These are phyloP conservation scores for Penelope pileata DNA, from an alignment of 2,113 vertebrate species.

Conservation along the genomic window DNA sequence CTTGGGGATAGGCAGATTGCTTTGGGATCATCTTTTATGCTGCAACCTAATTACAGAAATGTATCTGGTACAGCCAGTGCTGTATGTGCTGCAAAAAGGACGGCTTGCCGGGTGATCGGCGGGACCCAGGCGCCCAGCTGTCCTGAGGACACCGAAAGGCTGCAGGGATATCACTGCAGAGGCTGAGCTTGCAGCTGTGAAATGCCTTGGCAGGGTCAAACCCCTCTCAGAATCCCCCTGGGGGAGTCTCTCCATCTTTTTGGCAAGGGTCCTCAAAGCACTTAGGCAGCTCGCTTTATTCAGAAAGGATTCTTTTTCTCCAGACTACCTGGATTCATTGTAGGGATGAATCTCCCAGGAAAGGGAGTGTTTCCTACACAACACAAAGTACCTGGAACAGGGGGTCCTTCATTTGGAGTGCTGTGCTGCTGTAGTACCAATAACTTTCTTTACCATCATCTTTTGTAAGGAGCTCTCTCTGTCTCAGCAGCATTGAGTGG, in stretches of 20 bases:
- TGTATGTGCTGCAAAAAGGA: neutral
- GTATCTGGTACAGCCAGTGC: neutral
- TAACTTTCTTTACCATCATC: neutral
- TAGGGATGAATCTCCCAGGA: neutral
- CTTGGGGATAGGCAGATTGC: neutral
- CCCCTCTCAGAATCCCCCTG: neutral
- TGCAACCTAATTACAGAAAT: neutral
- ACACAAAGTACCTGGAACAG: neutral
- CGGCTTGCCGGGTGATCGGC: neutral
- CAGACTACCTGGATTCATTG: neutral
- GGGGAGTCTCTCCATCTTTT: neutral
- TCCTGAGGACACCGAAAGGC: neutral
- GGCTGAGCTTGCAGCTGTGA: neutral
- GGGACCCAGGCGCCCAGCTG: neutral
- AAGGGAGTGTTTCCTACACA: neutral
- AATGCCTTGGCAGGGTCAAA: neutral
- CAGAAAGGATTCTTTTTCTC: neutral
- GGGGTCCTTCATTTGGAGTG: neutral
- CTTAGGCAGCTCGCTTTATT: neutral
- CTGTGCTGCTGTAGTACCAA: neutral
- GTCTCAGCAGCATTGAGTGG: neutral
- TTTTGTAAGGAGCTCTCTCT: neutral
- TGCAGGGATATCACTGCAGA: neutral
- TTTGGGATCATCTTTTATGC: neutral
- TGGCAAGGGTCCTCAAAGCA: neutral